Evolutionary conservation across 2,888 invertebrate genomes (phyloP), one percentile per base, ranked within the genome.

Genomic region (Brenthis daphne): DNA sequence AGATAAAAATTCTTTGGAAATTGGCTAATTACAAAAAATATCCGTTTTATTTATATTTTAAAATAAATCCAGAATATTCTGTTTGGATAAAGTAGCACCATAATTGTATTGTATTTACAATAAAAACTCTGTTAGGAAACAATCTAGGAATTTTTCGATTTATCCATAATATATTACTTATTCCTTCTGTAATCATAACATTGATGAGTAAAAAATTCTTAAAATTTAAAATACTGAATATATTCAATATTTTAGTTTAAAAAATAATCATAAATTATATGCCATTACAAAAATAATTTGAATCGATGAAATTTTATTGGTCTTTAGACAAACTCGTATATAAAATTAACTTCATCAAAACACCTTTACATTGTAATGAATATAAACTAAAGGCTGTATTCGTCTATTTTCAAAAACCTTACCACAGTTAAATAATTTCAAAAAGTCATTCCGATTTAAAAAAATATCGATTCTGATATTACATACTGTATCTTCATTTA

Each of bases 41-140:
- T 53, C 51, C 48, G 51, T 58, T 47, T n/a, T 12, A 2, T 50
- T 60, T 50, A 16, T 20, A 43, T 16, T 64, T 43, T 43, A 43
- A 63, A 53, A 50, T 67, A 55, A 64, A 68, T 58, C n/a, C 57
- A 58, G 20, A n/a, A 54, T 14, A 37, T 63, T 67, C 54, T 65
- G n/a, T 60, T 56, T 56, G 51, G 20, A 50, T 60, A 64, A 65
- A 65, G 68, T 72, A 72, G 72, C 72, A 72, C 72, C 72, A 70
- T 64, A 65, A 29, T 11, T 11, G 11, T 43, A 43, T 11, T 64
- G 50, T 69, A 66, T 67, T 69, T 63, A 66, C 55, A 69, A 69
- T 24, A 69, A 65, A 29, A 55, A 65, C 14, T 58, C 60, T 68
- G 63, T 68, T 60, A 55, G 54, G 58, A 67, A 57, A 16, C 48